Evolutionary conservation across 2,888 invertebrate species (phyloP).

Genomic region (Thymelicus acteon): DNA sequence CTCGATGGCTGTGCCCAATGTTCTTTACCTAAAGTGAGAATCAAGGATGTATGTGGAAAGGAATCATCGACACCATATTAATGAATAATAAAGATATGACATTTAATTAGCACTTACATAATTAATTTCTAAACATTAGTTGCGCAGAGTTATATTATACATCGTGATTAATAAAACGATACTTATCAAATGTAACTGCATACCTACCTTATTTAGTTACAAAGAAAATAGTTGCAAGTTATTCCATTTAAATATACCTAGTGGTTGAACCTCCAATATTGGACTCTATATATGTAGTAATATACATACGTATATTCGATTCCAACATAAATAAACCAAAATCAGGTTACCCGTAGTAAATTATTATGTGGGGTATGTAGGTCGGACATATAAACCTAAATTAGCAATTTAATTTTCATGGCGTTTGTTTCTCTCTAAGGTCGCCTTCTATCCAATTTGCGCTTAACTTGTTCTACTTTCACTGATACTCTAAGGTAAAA

Average conservation of each 20-base stretch:
- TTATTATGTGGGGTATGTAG: background rate
- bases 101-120: background rate
- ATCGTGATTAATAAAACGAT: too few relatives aligned
- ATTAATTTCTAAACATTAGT: background rate
- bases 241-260: too few relatives aligned
- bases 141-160: too few relatives aligned
- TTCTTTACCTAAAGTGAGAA: too few relatives aligned
- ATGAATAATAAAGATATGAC: too few relatives aligned
- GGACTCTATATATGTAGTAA: background rate
- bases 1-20: too few relatives aligned
- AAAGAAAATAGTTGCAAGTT: too few relatives aligned
- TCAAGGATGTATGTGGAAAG: too few relatives aligned
- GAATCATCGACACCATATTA: too few relatives aligned
- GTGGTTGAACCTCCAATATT: too few relatives aligned
- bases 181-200: too few relatives aligned
- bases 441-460: background rate
- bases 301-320: background rate
- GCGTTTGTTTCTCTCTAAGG: background rate
- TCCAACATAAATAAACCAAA: background rate
- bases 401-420: background rate
- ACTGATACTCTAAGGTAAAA: background rate
- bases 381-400: conserved; percentile 1
- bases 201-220: too few relatives aligned
- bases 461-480: background rate
- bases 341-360: background rate